These are phyloP conservation scores for Diorhabda sublineata DNA, from an alignment of 1,140 invertebrate species.

Conservation along the genomic window DNA sequence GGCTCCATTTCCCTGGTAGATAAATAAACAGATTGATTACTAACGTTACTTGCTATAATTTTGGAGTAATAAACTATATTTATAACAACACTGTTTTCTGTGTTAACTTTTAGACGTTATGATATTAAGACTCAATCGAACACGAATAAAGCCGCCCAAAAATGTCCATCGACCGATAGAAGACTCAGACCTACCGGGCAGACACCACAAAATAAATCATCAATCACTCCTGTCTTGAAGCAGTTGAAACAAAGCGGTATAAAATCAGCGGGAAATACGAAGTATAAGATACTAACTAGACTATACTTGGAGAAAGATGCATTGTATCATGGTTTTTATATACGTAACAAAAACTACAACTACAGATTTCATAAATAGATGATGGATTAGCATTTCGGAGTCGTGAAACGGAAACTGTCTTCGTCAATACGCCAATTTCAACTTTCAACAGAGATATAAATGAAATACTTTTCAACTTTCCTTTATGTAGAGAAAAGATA, in stretches of 20 bases:
- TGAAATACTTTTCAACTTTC: neutral
- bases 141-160: slow-evolving; percentile 30
- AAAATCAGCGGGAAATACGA: slow-evolving; percentile 46
- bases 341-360: slow-evolving; percentile 39
- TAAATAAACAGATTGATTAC: too few species aligned
- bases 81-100: too few species aligned
- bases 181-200: slow-evolving; percentile 40
- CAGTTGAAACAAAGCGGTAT: slow-evolving; percentile 44
- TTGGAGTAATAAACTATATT: too few species aligned
- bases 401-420: neutral
- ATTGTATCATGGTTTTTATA: slow-evolving; percentile 37
- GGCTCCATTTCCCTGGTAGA: too few species aligned
- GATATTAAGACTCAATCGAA: slow-evolving; percentile 25
- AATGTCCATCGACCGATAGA: slow-evolving; percentile 25
- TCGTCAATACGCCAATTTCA: slow-evolving; percentile 1
- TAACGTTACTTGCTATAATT: too few species aligned
- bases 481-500: neutral
- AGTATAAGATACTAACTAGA: slow-evolving; percentile 43
- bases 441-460: neutral
- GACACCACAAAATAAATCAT: slow-evolving; percentile 44
- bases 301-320: slow-evolving; percentile 35
- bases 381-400: slow-evolving; percentile 30
- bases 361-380: slow-evolving; percentile 42
- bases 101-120: too few species aligned
- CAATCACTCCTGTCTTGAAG: slow-evolving; percentile 42